Evolutionary conservation across 2,797 vertebrate genomes (phyloP).

Genomic region (Eulemur rubriventer): DNA sequence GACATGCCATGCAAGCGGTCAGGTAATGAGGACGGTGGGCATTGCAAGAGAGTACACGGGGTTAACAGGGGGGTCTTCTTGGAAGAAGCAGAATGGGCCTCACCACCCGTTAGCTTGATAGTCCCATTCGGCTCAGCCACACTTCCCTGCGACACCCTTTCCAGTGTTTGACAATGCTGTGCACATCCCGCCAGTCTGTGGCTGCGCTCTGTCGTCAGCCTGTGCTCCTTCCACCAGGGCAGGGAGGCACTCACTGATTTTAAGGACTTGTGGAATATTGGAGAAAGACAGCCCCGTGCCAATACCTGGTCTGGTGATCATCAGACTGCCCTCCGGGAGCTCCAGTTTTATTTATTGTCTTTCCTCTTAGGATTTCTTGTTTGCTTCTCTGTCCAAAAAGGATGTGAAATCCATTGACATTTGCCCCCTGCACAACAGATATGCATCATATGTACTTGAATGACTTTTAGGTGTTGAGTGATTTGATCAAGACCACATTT

Average conservation of each 20-base stretch:
- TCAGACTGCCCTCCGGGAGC: background rate
- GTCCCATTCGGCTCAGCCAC: accelerated
- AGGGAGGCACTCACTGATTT: too few species aligned
- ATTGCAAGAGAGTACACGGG: background rate
- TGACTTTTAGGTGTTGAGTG: background rate
- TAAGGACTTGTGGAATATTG: background rate
- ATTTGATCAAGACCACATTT: background rate
- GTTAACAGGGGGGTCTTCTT: background rate
- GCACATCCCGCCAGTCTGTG: background rate
- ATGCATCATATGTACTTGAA: background rate
- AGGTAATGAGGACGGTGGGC: too few species aligned
- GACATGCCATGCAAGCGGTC: accelerated
- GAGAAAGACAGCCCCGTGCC: too few species aligned
- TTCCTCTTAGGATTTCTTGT: background rate
- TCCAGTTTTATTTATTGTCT: background rate
- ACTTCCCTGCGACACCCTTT: background rate
- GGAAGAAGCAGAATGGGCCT: background rate
- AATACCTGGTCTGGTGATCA: too few species aligned
- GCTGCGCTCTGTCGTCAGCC: background rate
- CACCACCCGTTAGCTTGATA: accelerated
- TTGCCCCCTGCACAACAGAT: background rate
- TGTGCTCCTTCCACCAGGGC: background rate
- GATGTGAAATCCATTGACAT: background rate
- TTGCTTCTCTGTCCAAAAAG: background rate
- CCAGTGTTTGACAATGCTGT: background rate